These are phyloP conservation scores for Seriola rivoliana DNA, from an alignment of 2,113 vertebrate species.

Conservation along the genomic window DNA sequence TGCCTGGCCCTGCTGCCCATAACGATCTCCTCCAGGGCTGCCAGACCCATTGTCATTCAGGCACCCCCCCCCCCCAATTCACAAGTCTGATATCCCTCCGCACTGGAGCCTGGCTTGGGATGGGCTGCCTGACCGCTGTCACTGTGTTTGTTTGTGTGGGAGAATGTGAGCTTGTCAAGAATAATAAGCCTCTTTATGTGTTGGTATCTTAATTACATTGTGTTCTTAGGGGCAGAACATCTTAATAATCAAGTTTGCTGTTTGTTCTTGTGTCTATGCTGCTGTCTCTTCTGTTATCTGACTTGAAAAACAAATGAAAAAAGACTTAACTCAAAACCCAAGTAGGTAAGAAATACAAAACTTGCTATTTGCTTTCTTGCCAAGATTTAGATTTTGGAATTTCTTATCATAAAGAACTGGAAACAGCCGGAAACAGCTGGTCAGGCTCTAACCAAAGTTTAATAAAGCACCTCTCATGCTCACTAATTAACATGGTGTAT, in stretches of 20 bases:
- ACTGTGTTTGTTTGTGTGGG: constrained; percentile 48
- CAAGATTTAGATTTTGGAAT: neutral
- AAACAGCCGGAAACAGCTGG: neutral
- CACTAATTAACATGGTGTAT: neutral
- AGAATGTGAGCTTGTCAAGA: constrained; percentile 36
- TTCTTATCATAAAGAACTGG: neutral
- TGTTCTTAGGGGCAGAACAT: neutral
- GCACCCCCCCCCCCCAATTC: constrained; percentile 60
- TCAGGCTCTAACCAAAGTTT: neutral
- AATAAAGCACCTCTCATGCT: neutral
- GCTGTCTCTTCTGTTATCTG: constrained; percentile 27
- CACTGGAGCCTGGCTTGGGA: constrained; percentile 75
- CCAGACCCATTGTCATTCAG: constrained; percentile 78
- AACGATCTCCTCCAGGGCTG: constrained; percentile 79
- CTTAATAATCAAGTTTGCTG: constrained; percentile 17
- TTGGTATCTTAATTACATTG: constrained; percentile 54
- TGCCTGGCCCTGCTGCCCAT: constrained; percentile 57
- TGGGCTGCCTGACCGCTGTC: constrained; percentile 52
- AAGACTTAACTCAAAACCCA: neutral
- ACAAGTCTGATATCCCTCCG: constrained; percentile 74
- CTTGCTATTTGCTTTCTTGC: neutral
- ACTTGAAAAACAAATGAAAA: constrained; percentile 16
- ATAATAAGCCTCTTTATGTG: constrained; percentile 42
- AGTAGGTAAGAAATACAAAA: neutral
- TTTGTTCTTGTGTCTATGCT: constrained; percentile 19